A percentile compares a stretch with the other conserved stretches of the same genome.
Evolutionary conservation across 2,888 invertebrate genomes (phyloP).

Genomic region (Panzeria rudis): DNA sequence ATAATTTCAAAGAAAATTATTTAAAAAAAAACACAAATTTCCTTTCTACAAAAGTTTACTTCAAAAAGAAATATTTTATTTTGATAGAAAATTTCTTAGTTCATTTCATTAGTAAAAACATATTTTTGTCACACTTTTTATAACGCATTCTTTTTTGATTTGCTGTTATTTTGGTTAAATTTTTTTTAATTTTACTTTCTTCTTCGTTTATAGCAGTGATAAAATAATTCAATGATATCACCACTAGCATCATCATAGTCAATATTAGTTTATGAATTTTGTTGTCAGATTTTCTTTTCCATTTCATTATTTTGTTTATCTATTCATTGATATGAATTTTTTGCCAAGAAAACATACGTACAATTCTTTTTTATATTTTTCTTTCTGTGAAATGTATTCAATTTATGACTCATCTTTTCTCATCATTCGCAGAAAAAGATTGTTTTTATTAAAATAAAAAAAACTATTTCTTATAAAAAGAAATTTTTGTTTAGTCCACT

Average conservation of each 20-base stretch:
- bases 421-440: neutral
- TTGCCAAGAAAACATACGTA: neutral
- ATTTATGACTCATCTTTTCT: conserved; percentile 17
- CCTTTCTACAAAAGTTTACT: too few relatives aligned
- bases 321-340: neutral
- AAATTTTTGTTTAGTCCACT: conserved; percentile 29
- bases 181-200: neutral
- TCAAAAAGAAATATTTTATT: neutral
- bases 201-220: neutral
- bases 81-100: too few relatives aligned
- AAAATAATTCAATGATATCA: conserved; percentile 15
- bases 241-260: neutral
- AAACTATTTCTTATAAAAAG: conserved; percentile 6
- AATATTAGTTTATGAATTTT: conserved; percentile 12
- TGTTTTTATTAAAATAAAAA: conserved; percentile 1
- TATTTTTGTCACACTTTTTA: neutral
- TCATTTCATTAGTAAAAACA: too few relatives aligned
- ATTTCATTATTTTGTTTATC: conserved; percentile 11
- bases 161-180: neutral
- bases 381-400: neutral
- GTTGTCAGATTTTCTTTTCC: neutral
- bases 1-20: too few relatives aligned
- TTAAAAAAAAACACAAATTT: too few relatives aligned
- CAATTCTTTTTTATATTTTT: neutral
- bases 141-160: neutral